phyloP scores from a whole-genome alignment of 2,113 vertebrate genomes.

The Capreolus pygargus region DNA sequence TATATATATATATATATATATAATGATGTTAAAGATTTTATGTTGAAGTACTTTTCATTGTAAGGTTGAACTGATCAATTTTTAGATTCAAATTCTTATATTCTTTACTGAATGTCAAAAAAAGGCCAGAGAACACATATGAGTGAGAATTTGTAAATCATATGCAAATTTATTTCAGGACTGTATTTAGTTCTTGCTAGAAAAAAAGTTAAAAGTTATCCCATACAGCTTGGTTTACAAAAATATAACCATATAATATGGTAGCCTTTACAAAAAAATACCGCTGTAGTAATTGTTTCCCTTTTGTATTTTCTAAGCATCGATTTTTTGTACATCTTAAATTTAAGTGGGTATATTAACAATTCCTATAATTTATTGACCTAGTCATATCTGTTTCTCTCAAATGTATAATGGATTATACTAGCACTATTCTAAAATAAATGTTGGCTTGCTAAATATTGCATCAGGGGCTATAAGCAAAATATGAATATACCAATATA shows the following conservation, averaged over 20 bases:
- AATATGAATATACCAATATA: background rate
- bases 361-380: background rate
- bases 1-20: background rate
- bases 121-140: background rate
- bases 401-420: background rate
- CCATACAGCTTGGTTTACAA: background rate
- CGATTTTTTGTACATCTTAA: background rate
- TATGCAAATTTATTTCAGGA: constrained; percentile 27
- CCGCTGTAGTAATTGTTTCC: background rate
- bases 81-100: background rate
- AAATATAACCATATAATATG: background rate
- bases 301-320: background rate
- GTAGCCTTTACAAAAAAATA: background rate
- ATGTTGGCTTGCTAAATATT: background rate
- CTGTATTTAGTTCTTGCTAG: background rate
- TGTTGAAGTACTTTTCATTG: background rate
- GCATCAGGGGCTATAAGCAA: background rate
- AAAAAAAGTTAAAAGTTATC: background rate
- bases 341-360: background rate
- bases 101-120: background rate
- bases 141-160: constrained; percentile 1
- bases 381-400: background rate
- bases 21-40: background rate
- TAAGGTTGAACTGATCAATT: background rate
- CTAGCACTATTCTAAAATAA: background rate